A percentile compares a stretch with the other conserved stretches of the same genome.
Conservation (phyloP, 2,113 vertebrate species). For the Crocuta crocuta region DNA sequence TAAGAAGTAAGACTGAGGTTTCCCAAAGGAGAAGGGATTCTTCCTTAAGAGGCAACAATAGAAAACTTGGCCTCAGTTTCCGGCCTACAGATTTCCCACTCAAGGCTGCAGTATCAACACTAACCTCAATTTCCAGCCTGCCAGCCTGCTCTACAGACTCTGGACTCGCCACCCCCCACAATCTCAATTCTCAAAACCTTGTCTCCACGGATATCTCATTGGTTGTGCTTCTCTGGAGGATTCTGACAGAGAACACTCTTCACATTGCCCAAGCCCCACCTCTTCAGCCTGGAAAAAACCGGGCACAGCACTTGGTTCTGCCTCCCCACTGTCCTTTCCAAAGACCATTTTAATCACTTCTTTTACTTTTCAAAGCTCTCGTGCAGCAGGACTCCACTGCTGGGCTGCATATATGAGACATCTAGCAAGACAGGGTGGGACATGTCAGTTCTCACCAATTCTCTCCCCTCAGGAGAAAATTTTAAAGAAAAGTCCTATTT, state of each 20-base stretch:
- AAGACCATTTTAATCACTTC: neutral
- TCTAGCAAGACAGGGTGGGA: neutral
- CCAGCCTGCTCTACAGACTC: neutral
- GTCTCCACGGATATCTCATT: no score
- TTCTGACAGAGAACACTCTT: no score
- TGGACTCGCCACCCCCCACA: neutral
- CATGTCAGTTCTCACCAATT: no score
- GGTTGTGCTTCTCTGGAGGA: no score
- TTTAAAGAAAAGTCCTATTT: neutral
- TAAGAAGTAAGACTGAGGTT: no score
- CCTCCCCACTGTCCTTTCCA: neutral
- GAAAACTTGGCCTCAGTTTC: neutral
- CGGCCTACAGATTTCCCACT: neutral
- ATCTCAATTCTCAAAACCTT: no score
- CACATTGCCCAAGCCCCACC: no score
- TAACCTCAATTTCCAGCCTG: neutral
- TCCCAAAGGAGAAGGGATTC: no score
- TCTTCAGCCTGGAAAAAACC: neutral
- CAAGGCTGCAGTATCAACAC: neutral
- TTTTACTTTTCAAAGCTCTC: neutral
- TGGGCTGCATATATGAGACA: neutral
- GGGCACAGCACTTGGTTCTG: neutral
- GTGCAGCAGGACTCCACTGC: neutral
- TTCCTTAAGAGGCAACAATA: neutral
- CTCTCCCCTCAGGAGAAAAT: neutral